Conservation (phyloP, 2,888 invertebrate genomes). For the Anoncus sp. region DNA sequence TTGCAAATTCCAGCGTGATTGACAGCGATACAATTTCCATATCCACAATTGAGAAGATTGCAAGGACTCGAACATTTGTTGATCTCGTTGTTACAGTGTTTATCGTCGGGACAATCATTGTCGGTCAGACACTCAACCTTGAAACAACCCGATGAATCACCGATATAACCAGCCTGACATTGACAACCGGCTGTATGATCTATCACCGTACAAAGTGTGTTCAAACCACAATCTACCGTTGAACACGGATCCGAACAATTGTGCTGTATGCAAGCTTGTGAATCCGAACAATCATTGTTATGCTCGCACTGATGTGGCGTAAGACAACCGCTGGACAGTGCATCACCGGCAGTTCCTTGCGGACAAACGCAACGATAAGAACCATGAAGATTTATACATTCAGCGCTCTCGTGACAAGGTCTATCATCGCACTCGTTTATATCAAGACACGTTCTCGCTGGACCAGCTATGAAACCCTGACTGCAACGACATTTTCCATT, state of each 20-base stretch:
- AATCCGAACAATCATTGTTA: constrained; percentile 90
- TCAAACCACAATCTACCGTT: constrained; percentile 88
- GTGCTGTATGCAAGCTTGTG: constrained; percentile 89
- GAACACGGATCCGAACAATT: constrained; percentile 94
- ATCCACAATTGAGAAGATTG: constrained; percentile 90
- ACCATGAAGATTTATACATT: constrained; percentile 92
- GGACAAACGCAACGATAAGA: constrained; percentile 93
- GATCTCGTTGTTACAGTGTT: constrained; percentile 89
- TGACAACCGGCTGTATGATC: constrained; percentile 90
- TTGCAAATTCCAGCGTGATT: constrained; percentile 90
- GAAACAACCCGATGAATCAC: constrained; percentile 94
- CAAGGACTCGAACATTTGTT: constrained; percentile 95
- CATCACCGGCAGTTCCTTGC: constrained; percentile 91
- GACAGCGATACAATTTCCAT: constrained; percentile 90
- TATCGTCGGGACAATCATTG: constrained; percentile 90
- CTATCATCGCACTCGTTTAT: constrained; percentile 92
- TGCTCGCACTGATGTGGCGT: constrained; percentile 90
- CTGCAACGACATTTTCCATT: constrained; percentile 91
- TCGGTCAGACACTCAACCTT: constrained; percentile 94
- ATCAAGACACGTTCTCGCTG: constrained; percentile 90
- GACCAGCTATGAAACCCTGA: constrained; percentile 89
- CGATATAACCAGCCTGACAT: constrained; percentile 92
- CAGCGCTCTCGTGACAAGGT: constrained; percentile 92
- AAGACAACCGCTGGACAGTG: constrained; percentile 86
- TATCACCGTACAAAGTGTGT: constrained; percentile 90